Conservation (phyloP, 2,113 vertebrate species). For the Phoxinus phoxinus region DNA sequence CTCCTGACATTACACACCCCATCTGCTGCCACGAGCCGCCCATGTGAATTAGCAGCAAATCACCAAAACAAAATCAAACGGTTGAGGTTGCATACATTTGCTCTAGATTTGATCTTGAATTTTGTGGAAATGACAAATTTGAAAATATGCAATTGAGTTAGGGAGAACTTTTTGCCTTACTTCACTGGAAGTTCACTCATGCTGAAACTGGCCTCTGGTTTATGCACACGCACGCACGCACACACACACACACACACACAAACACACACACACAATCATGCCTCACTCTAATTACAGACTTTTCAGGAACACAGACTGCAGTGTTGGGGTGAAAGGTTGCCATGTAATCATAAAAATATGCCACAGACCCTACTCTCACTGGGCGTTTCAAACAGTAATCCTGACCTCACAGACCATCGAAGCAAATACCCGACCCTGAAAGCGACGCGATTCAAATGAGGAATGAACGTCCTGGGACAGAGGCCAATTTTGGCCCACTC, state of each 20-base stretch:
- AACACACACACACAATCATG: background rate
- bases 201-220: conserved; percentile 10
- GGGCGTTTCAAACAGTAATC: conserved; percentile 54
- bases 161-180: too few relatives aligned
- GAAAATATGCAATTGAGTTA: background rate
- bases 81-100: background rate
- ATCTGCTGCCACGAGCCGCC: conserved; percentile 7
- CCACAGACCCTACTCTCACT: conserved; percentile 35
- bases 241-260: background rate
- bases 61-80: background rate
- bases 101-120: background rate
- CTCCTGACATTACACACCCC: conserved; percentile 16
- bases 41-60: conserved; percentile 1
- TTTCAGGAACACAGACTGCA: conserved; percentile 59
- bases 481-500: conserved; percentile 62
- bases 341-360: conserved; percentile 65
- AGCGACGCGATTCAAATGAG: conserved; percentile 61
- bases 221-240: background rate
- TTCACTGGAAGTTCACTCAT: conserved; percentile 5
- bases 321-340: conserved; percentile 30
- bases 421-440: conserved; percentile 49
- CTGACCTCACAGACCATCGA: conserved; percentile 52
- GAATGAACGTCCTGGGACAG: conserved; percentile 62
- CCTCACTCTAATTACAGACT: conserved; percentile 62
- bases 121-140: background rate